Conservation (phyloP, 35 echinoderm and acorn worm genomes). For the Holothuria glaberrima region DNA sequence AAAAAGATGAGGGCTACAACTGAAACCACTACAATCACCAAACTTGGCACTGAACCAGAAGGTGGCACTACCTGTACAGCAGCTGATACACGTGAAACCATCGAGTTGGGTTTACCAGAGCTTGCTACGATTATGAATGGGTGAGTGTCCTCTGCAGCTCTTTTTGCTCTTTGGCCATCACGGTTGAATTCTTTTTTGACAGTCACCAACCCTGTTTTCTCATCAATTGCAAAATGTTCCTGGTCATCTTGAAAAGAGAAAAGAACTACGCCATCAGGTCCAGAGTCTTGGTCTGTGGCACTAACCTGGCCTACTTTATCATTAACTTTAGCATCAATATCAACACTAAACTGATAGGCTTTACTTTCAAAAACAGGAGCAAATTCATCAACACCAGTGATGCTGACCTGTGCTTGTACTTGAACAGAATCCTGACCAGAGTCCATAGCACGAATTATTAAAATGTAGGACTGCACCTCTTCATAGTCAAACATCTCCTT, state of each 20-base stretch:
- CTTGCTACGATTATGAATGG: conserved; percentile 74
- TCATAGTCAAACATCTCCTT: conserved; percentile 85
- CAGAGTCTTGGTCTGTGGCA: conserved; percentile 78
- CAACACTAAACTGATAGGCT: conserved; percentile 73
- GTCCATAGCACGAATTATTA: conserved; percentile 79
- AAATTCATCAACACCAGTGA: conserved; percentile 90
- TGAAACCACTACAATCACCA: conserved; percentile 54
- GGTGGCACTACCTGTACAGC: conserved; percentile 15
- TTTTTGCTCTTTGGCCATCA: neutral
- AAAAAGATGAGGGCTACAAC: conserved; percentile 60
- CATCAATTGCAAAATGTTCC: conserved; percentile 80
- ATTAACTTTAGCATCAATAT: conserved; percentile 57
- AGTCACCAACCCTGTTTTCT: conserved; percentile 71
- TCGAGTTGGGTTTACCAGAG: conserved; percentile 64
- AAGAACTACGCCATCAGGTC: conserved; percentile 76
- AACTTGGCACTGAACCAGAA: neutral
- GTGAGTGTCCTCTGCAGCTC: neutral
- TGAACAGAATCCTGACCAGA: conserved; percentile 62
- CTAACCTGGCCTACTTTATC: conserved; percentile 73
- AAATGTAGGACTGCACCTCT: conserved; percentile 55
- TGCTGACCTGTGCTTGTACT: conserved; percentile 79
- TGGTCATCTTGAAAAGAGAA: conserved; percentile 63
- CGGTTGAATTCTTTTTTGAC: conserved; percentile 66
- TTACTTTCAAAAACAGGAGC: conserved; percentile 63
- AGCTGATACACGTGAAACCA: conserved; percentile 38